Evolutionary conservation across 2,113 vertebrate genomes (phyloP).

Genomic region (Cyrtonyx montezumae): DNA sequence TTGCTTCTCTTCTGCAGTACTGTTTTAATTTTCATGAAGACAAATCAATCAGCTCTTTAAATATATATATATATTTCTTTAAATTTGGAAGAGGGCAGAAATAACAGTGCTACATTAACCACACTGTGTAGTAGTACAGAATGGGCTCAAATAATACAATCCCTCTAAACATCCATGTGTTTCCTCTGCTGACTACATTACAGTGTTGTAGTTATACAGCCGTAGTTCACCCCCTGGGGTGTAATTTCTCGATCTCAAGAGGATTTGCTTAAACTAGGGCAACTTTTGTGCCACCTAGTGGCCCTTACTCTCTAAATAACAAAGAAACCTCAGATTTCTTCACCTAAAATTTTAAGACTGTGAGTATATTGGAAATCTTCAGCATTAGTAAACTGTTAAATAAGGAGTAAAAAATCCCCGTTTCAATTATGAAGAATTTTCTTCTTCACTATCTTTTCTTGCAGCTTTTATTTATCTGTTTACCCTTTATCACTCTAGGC

Average conservation of each 20-base stretch:
- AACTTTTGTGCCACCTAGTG: constrained; percentile 71
- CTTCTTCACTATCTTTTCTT: neutral
- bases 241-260: neutral
- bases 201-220: neutral
- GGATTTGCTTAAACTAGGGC: constrained; percentile 1
- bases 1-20: neutral
- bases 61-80: neutral
- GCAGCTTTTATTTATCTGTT: neutral
- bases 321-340: neutral
- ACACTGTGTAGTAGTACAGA: neutral
- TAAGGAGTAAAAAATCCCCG: neutral
- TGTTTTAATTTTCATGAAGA: neutral
- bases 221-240: neutral
- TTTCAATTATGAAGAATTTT: neutral
- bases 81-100: neutral
- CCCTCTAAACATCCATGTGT: neutral
- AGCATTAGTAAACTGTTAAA: neutral
- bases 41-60: neutral
- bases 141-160: neutral
- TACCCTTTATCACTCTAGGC: neutral
- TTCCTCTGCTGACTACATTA: neutral
- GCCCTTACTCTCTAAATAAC: constrained; percentile 3
- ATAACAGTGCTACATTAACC: neutral
- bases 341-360: neutral
- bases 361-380: neutral